Evolutionary conservation across 2,888 invertebrate genomes (phyloP), one percentile per base, ranked within the genome.

Genomic region (Cephus nigrinus): DNA sequence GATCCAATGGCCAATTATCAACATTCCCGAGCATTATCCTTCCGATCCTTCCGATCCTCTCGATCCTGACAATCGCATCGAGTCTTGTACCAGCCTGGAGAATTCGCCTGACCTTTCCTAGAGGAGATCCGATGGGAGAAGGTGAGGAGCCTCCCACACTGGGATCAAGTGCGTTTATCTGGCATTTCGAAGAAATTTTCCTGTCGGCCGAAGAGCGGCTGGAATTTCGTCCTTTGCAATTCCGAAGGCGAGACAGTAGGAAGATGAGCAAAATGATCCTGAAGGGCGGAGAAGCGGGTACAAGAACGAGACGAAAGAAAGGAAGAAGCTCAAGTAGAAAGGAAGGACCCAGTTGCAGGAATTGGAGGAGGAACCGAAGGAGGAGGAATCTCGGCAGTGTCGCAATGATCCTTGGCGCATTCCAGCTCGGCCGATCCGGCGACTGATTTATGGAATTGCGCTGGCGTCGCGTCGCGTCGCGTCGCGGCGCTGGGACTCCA

Each of bases 11-110:
- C 87, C 87, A 88, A 89, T 90, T 89, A 89, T 89, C 90, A 87
- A 84, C 89, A 90, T 89, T 90, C 89, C 88, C 81, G 86, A 83
- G 87, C 86, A 88, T 88, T 88, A 88, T 88, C 84, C 85, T 83
- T 81, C 75, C 74, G 83, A 82, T 82, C 69, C 40, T 15, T 15
- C 4, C 4, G 4, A 40, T 40, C 40, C 40, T 40, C 0, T 40
- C 15, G 40, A 40, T 40, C 40, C 15, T 40, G 5, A 0, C 40
- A 15, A 40, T 40, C 15, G 4, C 40, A 15, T 40, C 40, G 40
- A 40, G 15, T 15, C 40, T 40, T 15, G 15, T 40, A 40, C 5
- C 40, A 40, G 15, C 40, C 40, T 40, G 15, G 40, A 40, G 40
- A 40, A 15, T 40, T 40, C 40, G 40, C 40, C 40, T 40, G 40